Conservation (phyloP, 2,113 vertebrate species). For the Pitta sordida region DNA sequence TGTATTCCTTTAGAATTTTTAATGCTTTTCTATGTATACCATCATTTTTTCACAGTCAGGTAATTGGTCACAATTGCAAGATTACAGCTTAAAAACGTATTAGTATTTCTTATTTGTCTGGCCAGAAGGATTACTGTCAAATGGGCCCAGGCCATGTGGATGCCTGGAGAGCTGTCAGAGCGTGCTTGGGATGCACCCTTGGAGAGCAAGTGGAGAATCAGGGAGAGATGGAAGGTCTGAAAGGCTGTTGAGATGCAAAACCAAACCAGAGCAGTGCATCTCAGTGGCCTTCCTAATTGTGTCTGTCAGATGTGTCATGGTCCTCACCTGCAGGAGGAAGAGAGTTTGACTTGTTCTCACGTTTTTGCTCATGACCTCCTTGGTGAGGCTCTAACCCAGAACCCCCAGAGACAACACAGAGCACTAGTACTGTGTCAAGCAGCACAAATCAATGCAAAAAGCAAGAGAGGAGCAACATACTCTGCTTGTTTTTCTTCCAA, state of each 20-base stretch:
- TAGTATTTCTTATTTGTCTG: neutral
- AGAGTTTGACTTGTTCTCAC: neutral
- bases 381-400: neutral
- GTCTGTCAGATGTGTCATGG: neutral
- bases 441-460: neutral
- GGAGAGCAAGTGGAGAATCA: neutral
- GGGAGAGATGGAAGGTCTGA: neutral
- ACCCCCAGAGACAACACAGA: rapidly evolving
- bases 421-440: neutral
- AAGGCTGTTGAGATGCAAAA: neutral
- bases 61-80: neutral
- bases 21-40: neutral
- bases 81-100: neutral
- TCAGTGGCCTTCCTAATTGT: neutral
- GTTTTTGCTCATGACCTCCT: neutral
- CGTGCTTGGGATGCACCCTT: neutral
- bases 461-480: neutral
- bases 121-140: neutral
- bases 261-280: neutral
- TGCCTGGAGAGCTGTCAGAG: neutral
- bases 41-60: neutral
- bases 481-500: neutral
- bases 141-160: neutral
- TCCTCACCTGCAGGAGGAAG: neutral
- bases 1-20: neutral